A percentile compares a stretch with the other conserved stretches of the same genome.
Evolutionary conservation across 2,113 vertebrate species (phyloP).

Genomic region (Cyprinodon tularosa): DNA sequence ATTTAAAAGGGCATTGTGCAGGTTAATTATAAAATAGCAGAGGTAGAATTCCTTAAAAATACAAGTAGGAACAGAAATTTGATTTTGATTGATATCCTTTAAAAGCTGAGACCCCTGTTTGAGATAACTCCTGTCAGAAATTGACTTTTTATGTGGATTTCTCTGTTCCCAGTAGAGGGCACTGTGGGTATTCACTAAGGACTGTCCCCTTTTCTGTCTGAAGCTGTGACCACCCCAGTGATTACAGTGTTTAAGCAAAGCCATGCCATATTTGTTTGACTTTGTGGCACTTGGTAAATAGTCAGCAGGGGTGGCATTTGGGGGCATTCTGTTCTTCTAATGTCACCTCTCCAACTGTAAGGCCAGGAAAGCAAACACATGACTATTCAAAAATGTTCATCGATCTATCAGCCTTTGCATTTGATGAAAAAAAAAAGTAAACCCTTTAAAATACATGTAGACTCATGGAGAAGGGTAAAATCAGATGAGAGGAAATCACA

Average conservation of each 20-base stretch:
- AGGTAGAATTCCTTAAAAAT: not conserved
- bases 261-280: slow-evolving; percentile 69
- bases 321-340: slow-evolving; percentile 11
- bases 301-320: slow-evolving; percentile 50
- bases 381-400: slow-evolving; percentile 26
- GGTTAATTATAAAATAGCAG: slow-evolving; percentile 8
- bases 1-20: not conserved
- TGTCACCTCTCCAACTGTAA: slow-evolving; percentile 28
- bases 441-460: slow-evolving; percentile 3
- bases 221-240: slow-evolving; percentile 42
- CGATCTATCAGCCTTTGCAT: slow-evolving; percentile 6
- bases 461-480: slow-evolving; percentile 19
- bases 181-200: slow-evolving; percentile 68
- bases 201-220: slow-evolving; percentile 10
- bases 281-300: slow-evolving; percentile 65
- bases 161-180: slow-evolving; percentile 73
- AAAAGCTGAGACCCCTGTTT: not conserved
- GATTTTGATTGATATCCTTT: slow-evolving; percentile 31
- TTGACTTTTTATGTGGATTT: slow-evolving; percentile 15
- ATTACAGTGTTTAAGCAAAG: slow-evolving; percentile 67
- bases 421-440: not conserved
- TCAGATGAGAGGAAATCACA: not conserved
- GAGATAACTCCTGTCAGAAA: not conserved
- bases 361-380: slow-evolving; percentile 21
- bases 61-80: slow-evolving; percentile 29